Conservation (phyloP, 2,113 vertebrate genomes). For the Oxygymnocypris stewartii region DNA sequence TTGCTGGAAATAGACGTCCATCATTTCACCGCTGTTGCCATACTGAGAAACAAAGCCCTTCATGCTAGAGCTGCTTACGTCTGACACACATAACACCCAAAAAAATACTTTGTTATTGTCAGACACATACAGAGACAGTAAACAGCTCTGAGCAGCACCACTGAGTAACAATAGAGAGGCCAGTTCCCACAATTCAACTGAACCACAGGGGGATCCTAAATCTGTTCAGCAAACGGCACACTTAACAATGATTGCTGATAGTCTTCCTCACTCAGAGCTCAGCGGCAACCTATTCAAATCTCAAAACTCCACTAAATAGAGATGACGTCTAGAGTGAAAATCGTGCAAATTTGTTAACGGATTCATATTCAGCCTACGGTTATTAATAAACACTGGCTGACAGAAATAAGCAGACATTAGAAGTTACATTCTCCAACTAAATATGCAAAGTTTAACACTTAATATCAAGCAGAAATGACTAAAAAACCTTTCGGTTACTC, state of each 20-base stretch:
- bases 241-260: slow-evolving; percentile 51
- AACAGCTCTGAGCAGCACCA: neutral
- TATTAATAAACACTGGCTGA: neutral
- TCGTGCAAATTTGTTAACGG: neutral
- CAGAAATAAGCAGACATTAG: neutral
- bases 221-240: slow-evolving; percentile 34
- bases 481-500: neutral
- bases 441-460: neutral
- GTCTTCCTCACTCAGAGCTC: neutral
- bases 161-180: slow-evolving; percentile 26
- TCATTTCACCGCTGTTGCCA: neutral
- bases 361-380: neutral
- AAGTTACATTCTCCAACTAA: neutral
- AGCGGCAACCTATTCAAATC: slow-evolving; percentile 6
- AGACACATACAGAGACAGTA: neutral
- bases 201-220: slow-evolving; percentile 48
- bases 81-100: neutral
- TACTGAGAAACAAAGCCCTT: neutral
- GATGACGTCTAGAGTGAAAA: neutral
- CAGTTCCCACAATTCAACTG: slow-evolving; percentile 54
- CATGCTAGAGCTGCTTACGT: neutral
- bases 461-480: neutral
- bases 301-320: slow-evolving; percentile 11
- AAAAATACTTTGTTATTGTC: slow-evolving; percentile 9
- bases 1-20: slow-evolving; percentile 7